Base-by-base conservation (phyloP, 2,888 invertebrate species). In the Poecilobothrus nobilitatus region DNA sequence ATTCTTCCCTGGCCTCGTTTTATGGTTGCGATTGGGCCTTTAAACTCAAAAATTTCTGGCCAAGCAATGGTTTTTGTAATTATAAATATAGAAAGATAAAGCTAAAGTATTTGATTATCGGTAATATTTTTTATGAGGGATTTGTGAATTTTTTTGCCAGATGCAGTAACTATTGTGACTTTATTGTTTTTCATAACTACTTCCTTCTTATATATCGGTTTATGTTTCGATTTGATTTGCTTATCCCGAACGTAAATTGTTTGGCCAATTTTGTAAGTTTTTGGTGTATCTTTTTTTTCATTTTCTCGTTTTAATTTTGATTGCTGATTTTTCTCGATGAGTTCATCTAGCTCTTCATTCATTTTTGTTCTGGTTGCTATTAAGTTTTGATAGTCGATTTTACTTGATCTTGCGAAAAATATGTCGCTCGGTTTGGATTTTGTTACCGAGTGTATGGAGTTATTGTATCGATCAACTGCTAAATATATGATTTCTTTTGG, bases 361-460 rank as follows among this genome's bases (percentile, higher is more conserved):
- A 71, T 68, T 67, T 71, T 71, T 3, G 71, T 67, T 44, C 68
- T 71, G 62, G 72, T 72, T 20, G 72, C 66, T 18, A 65, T 18
- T 21, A 72, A 65, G 8, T 73, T 67, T 66, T 73, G 71, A 62
- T 72, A 74, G 64, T 72, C 71, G n/a, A 72, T 71, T 65, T 70
- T 66, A 68, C 71, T 68, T 18, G 69, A 53, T 68, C 72, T 72
- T n/a, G 71, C 70, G 53, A 73, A 73, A 67, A 73, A 73, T 37
- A 70, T 21, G 21, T 73, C 71, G 9, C 67, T 64, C n/a, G n/a
- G n/a, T n/a, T n/a, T n/a, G n/a, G n/a, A n/a, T n/a, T 69, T 71
- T 1, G 68, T 70, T n/a, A 71, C 69, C 4, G 72, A 70, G 15
- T 72, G 72, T 10, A 72, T 63, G 3, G 72, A 63, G 44, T 70